These are phyloP conservation scores for Pholis gunnellus DNA, from an alignment of 2,113 vertebrate genomes.

Conservation along the genomic window DNA sequence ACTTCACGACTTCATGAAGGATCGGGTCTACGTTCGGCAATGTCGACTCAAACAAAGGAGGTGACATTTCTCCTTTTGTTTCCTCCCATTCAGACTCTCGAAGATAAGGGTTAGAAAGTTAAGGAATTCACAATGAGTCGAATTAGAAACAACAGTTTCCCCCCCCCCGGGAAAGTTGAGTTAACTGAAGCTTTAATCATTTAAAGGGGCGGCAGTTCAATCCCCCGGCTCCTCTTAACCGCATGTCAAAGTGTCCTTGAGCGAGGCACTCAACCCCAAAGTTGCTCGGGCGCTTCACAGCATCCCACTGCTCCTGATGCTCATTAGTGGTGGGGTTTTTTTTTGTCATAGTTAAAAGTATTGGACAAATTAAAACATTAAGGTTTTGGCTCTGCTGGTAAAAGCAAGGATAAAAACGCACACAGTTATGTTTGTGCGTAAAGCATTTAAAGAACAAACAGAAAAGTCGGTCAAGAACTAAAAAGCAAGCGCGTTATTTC, in stretches of 20 bases:
- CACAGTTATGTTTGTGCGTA: background rate
- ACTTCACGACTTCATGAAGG: background rate
- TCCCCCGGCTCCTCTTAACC: background rate
- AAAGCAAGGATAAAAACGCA: background rate
- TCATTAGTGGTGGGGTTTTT: background rate
- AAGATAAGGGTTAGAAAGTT: background rate
- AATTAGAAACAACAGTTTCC: background rate
- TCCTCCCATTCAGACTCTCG: background rate
- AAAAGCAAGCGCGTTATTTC: background rate
- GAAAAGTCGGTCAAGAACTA: background rate
- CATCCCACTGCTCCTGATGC: background rate
- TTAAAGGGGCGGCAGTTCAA: background rate
- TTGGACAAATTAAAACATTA: background rate
- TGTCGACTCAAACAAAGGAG: background rate
- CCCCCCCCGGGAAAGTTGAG: background rate
- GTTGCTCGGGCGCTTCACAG: background rate
- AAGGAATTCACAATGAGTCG: background rate
- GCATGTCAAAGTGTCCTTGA: background rate
- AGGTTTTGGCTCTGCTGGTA: background rate
- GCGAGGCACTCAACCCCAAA: background rate
- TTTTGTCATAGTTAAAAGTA: background rate
- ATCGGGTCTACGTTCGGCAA: background rate
- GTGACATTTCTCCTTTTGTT: background rate
- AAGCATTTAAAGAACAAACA: background rate
- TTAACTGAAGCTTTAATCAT: background rate